Conservation (phyloP, 2,888 invertebrate genomes). For the Sminthurides aquaticus region DNA sequence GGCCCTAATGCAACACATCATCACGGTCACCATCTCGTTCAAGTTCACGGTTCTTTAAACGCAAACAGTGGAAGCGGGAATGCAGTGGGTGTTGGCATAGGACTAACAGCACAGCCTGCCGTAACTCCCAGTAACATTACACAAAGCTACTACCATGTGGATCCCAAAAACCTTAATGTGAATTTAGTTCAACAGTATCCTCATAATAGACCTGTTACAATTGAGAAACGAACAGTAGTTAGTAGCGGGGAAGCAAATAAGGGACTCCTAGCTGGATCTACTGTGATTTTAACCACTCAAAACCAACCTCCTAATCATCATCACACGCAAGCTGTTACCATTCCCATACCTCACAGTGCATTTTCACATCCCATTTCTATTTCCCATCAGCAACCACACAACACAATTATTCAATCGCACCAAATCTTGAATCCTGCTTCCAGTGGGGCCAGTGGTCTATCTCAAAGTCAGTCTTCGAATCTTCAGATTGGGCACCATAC, state of each 20-base stretch:
- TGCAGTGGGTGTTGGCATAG: constrained; percentile 22
- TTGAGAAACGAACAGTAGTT: constrained; percentile 33
- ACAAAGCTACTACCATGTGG: constrained; percentile 34
- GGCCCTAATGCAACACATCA: constrained; percentile 21
- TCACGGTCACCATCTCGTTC: constrained; percentile 34
- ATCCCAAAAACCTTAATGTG: constrained; percentile 31
- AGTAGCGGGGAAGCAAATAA: constrained; percentile 17
- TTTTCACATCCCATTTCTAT: constrained; percentile 31
- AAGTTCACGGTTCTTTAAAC: constrained; percentile 38
- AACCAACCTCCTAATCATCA: constrained; percentile 16
- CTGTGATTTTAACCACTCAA: constrained; percentile 36
- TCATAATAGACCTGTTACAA: constrained; percentile 29
- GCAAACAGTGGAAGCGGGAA: constrained; percentile 25
- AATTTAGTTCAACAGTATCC: constrained; percentile 29
- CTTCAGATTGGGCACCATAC: constrained; percentile 25
- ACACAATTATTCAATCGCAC: constrained; percentile 15
- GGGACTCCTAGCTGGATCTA: constrained; percentile 29
- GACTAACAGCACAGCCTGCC: constrained; percentile 10
- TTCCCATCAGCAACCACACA: constrained; percentile 15
- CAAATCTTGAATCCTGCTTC: constrained; percentile 15
- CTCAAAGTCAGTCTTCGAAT: constrained; percentile 14
- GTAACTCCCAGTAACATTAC: constrained; percentile 26
- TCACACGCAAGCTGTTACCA: constrained; percentile 24
- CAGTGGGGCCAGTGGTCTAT: constrained; percentile 1
- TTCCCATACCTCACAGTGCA: constrained; percentile 29